A percentile compares a stretch with the other conserved stretches of the same genome.
Conservation (phyloP, 2,113 vertebrate genomes). For the Rhynchomys soricoides region DNA sequence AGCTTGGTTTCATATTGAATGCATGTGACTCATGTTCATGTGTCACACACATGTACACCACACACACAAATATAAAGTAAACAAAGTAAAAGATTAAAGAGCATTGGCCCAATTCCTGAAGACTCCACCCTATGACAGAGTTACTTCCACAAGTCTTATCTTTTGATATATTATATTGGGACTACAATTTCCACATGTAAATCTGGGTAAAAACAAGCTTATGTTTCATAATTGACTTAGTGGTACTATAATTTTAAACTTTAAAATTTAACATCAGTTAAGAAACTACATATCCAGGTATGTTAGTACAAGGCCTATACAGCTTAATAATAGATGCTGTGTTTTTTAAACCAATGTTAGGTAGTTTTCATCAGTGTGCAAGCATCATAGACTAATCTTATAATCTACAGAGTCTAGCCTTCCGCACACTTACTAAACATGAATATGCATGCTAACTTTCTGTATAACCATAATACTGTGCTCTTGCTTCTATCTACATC, state of each 20-base stretch:
- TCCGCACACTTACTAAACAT: no score
- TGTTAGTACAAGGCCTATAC: neutral
- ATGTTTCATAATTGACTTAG: neutral
- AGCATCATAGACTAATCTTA: neutral
- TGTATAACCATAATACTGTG: neutral
- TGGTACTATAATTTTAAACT: neutral
- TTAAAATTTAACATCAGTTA: constrained; percentile 13
- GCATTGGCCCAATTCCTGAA: neutral
- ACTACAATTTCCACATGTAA: neutral
- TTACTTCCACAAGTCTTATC: neutral
- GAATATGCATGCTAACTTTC: neutral
- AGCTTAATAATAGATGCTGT: neutral
- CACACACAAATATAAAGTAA: neutral
- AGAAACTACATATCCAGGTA: neutral
- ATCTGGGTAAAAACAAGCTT: neutral
- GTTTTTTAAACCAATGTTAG: neutral
- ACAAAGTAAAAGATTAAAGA: neutral
- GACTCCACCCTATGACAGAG: neutral
- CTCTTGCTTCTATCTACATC: neutral
- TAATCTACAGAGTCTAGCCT: neutral
- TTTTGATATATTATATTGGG: neutral
- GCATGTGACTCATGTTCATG: neutral
- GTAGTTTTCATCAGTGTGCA: neutral
- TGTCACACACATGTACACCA: neutral
- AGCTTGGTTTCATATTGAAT: no score